Evolutionary conservation across 2,888 invertebrate species (phyloP).

Genomic region (Nephrotoma flavescens): DNA sequence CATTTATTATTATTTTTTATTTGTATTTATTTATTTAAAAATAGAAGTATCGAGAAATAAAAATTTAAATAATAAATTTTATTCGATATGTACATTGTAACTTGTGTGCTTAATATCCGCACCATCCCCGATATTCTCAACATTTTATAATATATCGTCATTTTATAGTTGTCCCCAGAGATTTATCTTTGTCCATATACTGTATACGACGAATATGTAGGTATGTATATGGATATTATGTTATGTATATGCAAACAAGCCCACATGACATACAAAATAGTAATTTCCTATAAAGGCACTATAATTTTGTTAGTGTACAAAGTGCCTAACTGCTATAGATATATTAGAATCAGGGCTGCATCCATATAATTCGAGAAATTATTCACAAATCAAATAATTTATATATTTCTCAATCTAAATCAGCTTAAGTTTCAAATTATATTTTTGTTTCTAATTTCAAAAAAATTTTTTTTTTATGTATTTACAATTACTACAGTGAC

Average conservation of each 20-base stretch:
- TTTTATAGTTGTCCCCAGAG: background rate
- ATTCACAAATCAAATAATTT: no score
- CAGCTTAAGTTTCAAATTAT: no score
- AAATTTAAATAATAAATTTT: background rate
- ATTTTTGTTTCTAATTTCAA: no score
- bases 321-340: background rate
- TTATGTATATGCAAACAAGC: background rate
- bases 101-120: background rate
- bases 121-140: background rate
- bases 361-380: no score
- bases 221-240: no score
- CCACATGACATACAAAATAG: background rate
- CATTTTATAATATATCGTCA: background rate
- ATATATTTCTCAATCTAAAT: no score
- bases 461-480: no score
- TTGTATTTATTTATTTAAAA: background rate
- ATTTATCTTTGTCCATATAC: background rate
- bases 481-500: no score
- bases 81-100: background rate
- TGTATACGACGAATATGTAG: no score
- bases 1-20: background rate
- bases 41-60: background rate
- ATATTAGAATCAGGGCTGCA: background rate
- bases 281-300: background rate
- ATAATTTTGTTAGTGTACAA: background rate